phyloP scores from a whole-genome alignment of 2,797 vertebrate genomes.

The Arnoldichthys spilopterus region DNA sequence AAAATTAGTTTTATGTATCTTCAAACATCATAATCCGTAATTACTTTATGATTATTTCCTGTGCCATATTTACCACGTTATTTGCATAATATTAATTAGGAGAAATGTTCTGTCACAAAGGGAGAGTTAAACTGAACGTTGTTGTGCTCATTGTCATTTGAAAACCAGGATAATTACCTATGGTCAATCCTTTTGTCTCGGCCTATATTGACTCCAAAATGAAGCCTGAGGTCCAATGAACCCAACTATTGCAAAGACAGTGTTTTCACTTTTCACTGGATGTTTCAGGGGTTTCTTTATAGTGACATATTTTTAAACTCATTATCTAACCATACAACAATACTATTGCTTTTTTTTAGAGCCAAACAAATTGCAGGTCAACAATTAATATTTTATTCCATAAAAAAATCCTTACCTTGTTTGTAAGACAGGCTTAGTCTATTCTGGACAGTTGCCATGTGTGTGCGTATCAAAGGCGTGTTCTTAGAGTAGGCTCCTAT shows the following conservation, averaged over 20 bases:
- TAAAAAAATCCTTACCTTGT: background rate
- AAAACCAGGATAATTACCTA: conserved; percentile 51
- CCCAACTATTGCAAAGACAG: background rate
- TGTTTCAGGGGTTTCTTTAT: background rate
- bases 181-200: conserved; percentile 36
- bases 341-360: background rate
- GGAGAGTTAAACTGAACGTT: conserved; percentile 52
- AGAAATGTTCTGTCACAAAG: conserved; percentile 53
- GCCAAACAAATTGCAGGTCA: background rate
- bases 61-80: conserved; percentile 52
- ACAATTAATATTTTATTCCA: background rate
- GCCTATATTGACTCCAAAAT: conserved; percentile 32
- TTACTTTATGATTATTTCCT: conserved; percentile 49
- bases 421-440: no score
- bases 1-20: conserved; percentile 60
- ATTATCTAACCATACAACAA: background rate
- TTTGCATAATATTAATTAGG: conserved; percentile 63
- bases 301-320: background rate
- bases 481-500: background rate
- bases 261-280: background rate
- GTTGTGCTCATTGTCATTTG: conserved; percentile 48
- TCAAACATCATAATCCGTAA: conserved; percentile 59
- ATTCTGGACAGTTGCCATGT: background rate
- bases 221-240: conserved; percentile 2
- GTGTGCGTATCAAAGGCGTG: background rate